These are phyloP conservation scores for Falco berigora DNA, from an alignment of 2,797 vertebrate genomes.

Conservation along the genomic window DNA sequence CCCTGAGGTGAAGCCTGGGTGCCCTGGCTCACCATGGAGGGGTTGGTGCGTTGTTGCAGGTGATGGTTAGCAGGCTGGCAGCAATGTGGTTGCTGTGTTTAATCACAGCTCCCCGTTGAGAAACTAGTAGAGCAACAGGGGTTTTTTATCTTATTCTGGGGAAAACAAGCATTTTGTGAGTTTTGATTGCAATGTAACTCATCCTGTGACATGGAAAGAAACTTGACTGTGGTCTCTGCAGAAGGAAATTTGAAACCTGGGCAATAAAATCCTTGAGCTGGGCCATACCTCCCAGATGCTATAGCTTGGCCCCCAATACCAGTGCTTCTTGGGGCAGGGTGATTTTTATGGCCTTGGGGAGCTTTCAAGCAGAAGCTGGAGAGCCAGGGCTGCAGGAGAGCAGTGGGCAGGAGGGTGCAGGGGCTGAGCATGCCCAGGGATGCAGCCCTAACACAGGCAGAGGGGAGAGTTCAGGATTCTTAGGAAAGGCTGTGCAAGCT, in stretches of 20 bases:
- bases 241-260: not conserved
- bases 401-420: not conserved
- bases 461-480: not conserved
- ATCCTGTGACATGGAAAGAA: not conserved
- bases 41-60: not conserved
- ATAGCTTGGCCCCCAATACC: fast-evolving
- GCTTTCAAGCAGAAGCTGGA: not conserved
- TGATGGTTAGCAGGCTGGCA: not conserved
- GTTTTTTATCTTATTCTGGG: not conserved
- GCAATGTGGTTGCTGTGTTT: not conserved
- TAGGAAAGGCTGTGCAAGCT: not conserved
- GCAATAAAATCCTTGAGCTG: not conserved
- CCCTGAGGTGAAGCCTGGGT: not conserved
- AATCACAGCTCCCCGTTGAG: constrained; percentile 23
- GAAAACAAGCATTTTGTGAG: not conserved
- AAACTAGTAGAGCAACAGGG: not conserved
- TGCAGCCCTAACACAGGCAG: not conserved
- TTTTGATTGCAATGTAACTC: not conserved
- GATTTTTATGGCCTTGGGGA: not conserved
- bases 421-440: not conserved
- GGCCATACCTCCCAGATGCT: not conserved
- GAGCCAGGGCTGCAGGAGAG: not conserved
- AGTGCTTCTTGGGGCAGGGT: not conserved
- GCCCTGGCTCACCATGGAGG: not conserved
- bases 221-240: not conserved